These are phyloP conservation scores for Mesorhabditis belari DNA, from an alignment of 2,888 invertebrate species.

Conservation along the genomic window DNA sequence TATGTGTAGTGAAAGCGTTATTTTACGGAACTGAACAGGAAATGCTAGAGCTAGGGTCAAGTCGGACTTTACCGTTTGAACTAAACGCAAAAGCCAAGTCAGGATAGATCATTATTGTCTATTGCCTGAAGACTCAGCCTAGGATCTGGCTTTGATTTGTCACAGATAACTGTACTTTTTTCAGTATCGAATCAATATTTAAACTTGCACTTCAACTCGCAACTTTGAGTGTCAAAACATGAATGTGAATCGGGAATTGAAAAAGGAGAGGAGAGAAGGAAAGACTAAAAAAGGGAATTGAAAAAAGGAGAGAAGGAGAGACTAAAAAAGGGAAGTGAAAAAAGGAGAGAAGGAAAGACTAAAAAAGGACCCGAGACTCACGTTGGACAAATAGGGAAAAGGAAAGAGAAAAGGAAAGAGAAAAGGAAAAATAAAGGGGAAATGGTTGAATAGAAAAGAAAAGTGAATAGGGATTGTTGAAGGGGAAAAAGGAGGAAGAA, in stretches of 20 bases:
- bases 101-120: too few relatives aligned
- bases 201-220: constrained; percentile 1
- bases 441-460: neutral
- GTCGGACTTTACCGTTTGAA: too few relatives aligned
- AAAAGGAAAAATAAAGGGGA: neutral
- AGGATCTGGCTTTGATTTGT: too few relatives aligned
- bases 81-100: too few relatives aligned
- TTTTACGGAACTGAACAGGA: too few relatives aligned
- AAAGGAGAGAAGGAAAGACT: neutral
- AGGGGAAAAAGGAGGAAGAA: too few relatives aligned
- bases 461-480: too few relatives aligned
- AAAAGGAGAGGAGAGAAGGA: constrained; percentile 4
- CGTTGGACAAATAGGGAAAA: neutral
- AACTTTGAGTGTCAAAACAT: constrained; percentile 1
- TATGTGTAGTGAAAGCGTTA: too few relatives aligned
- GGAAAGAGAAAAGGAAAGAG: neutral
- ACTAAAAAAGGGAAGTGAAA: constrained; percentile 3
- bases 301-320: constrained; percentile 3
- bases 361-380: constrained; percentile 2
- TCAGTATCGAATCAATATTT: too few relatives aligned
- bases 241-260: constrained; percentile 2
- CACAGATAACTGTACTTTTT: too few relatives aligned
- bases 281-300: neutral
- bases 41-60: too few relatives aligned
- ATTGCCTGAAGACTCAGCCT: too few relatives aligned